These are phyloP conservation scores for Cygnus buccinator DNA, from an alignment of 2,113 vertebrate genomes.

Conservation along the genomic window DNA sequence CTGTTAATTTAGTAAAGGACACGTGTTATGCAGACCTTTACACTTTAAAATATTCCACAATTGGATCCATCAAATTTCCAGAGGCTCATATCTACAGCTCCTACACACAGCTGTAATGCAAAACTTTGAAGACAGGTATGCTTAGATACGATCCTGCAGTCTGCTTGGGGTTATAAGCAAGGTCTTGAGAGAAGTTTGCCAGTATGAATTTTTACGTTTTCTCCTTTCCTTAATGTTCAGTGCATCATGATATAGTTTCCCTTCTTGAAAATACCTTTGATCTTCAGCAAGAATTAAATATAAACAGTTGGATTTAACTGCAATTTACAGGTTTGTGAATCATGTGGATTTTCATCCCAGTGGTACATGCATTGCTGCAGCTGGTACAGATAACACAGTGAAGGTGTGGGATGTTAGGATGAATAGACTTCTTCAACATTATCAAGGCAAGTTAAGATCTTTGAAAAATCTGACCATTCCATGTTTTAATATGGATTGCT, in stretches of 20 bases:
- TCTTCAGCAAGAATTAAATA: neutral
- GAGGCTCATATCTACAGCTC: neutral
- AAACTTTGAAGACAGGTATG: neutral
- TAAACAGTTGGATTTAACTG: neutral
- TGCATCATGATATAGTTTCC: neutral
- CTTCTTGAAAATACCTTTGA: neutral
- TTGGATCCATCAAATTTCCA: neutral
- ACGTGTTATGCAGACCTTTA: neutral
- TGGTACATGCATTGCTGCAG: conserved; percentile 89
- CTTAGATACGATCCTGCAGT: neutral
- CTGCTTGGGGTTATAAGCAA: neutral
- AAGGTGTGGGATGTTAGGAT: conserved; percentile 96
- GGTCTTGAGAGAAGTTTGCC: neutral
- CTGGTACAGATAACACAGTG: conserved; percentile 89
- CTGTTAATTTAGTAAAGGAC: neutral
- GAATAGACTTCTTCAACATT: conserved; percentile 93
- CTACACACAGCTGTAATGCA: neutral
- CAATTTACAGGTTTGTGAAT: conserved; percentile 84
- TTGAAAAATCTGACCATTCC: neutral
- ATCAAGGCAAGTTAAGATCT: conserved; percentile 83
- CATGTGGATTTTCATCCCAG: conserved; percentile 93
- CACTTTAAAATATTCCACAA: neutral
- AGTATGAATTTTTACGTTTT: neutral
- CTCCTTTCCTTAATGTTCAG: neutral
- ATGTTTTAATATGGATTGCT: accelerated